Conservation (phyloP, 2,113 vertebrate species). For the Synchiropus splendidus region DNA sequence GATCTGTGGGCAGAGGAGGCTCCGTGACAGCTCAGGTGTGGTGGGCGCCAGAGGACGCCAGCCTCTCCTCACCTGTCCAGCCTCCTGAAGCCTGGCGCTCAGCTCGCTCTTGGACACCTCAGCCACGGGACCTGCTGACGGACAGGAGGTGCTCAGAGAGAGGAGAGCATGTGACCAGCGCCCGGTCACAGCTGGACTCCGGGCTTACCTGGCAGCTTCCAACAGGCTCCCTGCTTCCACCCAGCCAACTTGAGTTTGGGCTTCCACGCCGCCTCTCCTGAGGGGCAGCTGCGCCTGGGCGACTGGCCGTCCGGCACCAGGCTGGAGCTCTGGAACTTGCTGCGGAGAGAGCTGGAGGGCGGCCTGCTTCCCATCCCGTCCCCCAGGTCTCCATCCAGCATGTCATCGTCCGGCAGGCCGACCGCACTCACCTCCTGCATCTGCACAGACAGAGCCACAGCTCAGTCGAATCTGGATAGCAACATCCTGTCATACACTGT, state of each 20-base stretch:
- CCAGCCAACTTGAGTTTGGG: background rate
- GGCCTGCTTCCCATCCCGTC: slow-evolving; percentile 1
- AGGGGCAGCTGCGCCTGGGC: background rate
- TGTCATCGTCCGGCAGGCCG: background rate
- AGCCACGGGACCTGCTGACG: no score
- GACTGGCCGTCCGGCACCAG: background rate
- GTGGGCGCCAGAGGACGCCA: no score
- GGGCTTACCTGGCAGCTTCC: background rate
- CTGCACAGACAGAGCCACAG: background rate
- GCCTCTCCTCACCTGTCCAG: no score
- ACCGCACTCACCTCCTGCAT: background rate
- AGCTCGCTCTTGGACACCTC: no score
- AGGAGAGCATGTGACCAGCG: no score
- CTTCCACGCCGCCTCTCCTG: background rate
- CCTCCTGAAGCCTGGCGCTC: no score
- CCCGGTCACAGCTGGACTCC: no score
- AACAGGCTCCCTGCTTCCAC: background rate
- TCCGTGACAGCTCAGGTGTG: no score
- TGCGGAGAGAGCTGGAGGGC: no score
- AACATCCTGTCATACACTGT: no score
- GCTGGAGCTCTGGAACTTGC: background rate
- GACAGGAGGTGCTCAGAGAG: no score
- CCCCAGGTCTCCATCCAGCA: background rate
- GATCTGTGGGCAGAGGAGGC: slow-evolving; percentile 61
- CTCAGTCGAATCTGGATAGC: no score